Conservation (phyloP, 2,113 vertebrate species). For the Hystrix cristata region DNA sequence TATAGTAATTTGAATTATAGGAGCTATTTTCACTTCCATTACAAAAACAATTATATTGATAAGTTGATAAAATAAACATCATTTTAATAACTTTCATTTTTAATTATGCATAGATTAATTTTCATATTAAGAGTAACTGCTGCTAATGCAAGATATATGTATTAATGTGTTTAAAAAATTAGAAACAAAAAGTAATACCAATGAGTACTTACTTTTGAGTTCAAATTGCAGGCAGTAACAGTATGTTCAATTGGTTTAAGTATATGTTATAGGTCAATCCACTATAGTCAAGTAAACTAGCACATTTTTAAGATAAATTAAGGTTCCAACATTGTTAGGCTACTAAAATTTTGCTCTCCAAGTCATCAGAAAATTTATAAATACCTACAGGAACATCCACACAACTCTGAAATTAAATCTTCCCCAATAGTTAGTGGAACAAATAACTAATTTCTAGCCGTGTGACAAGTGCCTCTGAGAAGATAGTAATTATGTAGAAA, state of each 20-base stretch:
- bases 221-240: neutral
- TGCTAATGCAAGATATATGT: neutral
- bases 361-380: neutral
- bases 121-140: neutral
- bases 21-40: slow-evolving; percentile 21
- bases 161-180: neutral
- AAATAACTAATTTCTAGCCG: neutral
- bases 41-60: neutral
- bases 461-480: neutral
- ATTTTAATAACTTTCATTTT: neutral
- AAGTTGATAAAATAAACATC: neutral
- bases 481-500: neutral
- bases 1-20: neutral
- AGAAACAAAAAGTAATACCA: neutral
- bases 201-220: neutral
- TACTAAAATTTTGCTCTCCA: neutral
- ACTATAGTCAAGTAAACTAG: neutral
- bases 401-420: neutral
- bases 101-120: neutral
- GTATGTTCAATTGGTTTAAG: neutral
- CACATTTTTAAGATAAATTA: neutral
- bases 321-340: neutral
- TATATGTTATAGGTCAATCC: neutral
- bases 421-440: neutral
- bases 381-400: neutral